Evolutionary conservation across 37 sponge, comb jelly and placozoan species (phyloP), one percentile per base, ranked within the genome.

Genomic region (Aphrocallistes beatrix): DNA sequence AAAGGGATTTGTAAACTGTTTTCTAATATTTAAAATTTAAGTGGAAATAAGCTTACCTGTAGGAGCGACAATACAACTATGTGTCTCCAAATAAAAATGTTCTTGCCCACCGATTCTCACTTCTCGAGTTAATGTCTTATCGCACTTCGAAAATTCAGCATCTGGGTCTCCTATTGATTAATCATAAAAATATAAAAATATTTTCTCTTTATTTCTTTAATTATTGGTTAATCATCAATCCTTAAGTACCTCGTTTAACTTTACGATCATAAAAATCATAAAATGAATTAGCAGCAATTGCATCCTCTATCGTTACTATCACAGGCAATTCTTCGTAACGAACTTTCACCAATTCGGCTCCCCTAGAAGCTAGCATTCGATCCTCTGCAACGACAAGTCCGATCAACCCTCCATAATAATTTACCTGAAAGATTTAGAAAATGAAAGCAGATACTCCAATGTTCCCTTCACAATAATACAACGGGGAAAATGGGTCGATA

Each of bases 31-130:
- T n/a, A n/a, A n/a, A n/a, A n/a, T n/a, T n/a, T n/a, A n/a, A n/a
- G n/a, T n/a, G n/a, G n/a, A n/a, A n/a, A n/a, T n/a, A n/a, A n/a
- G n/a, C n/a, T 92, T 88, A 38, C 87, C 90, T 81, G 88, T 91
- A 8, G 95, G 95, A 0, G 92, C 40, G 28, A 82, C 95, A 38
- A 92, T 32, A 38, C 87, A 85, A 28, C 86, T 88, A 13, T 94
- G 84, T 0, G 95, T 90, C 86, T 94, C 95, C 84, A 94, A 83
- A 81, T 94, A 94, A 84, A 94, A 94, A 83, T 94, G 95, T 9
- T 94, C 95, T 85, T 94, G 95, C 0, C 93, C 95, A 16, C 95
- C 95, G 0, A 89, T 39, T 0, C 85, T n/a, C 36, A 88, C 37
- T 36, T 82, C 84, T 39, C 95, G 92, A 39, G 85, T 82, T 0